Evolutionary conservation across 2,113 vertebrate species (phyloP), one percentile per base, ranked within the genome.

Genomic region (Phyllopteryx taeniolatus): DNA sequence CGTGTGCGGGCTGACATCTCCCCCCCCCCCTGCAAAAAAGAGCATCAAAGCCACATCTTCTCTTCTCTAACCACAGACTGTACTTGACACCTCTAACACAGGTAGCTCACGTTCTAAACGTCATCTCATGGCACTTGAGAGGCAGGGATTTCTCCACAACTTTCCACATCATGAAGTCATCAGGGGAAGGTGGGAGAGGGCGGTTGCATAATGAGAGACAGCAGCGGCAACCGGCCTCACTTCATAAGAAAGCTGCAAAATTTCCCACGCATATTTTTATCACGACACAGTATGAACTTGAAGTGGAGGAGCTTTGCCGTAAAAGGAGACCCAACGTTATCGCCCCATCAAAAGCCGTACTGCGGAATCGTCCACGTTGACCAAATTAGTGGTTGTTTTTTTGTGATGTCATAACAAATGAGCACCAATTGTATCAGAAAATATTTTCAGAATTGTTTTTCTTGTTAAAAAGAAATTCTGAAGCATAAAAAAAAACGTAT

Each of bases 111-210:
- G 44, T 47, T 60, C 13, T 33, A 66, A 66, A 27, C 19, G 5
- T 31, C 15, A 27, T 54, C 67, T 64, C 51, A 43, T 7, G 0
- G 57, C 74, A 79, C 72, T 76, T 80, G 76, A 79, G 49, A 68
- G 51, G 20, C 53, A 31, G 17, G 76, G n/a, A 11, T 79, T 60
- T 60, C 75, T 54, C 60, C 72, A 42, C 79, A 84, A 78, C 73
- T 82, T 87, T 80, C 81, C 71, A 76, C 80, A 86, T 79, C 76
- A 59, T 82, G 77, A 80, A 86, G 69, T 86, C 82, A 79, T 84
- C 71, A 70, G 4, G 42, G 61, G 59, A 59, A 33, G 68, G 62
- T 0, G 80, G 77, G 67, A 53, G 61, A 44, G 43, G 31, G 46
- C 63, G 65, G 72, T 77, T 81, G 35, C 74, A 77, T 81, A 83